These are phyloP conservation scores for Dicrurus megarhynchus DNA, from an alignment of 2,113 vertebrate species.

Conservation along the genomic window DNA sequence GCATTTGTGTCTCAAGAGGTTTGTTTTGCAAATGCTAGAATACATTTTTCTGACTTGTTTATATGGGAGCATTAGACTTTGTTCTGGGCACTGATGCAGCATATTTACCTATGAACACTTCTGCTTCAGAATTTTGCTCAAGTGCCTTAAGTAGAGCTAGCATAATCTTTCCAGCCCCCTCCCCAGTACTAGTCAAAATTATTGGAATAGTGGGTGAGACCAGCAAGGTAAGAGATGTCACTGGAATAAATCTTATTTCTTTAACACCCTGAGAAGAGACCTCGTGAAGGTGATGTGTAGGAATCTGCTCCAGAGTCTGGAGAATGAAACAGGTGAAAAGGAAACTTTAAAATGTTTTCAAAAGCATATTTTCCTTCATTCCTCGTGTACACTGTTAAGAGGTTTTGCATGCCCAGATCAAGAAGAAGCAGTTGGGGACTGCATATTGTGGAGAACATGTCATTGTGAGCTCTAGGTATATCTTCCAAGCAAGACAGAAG, in stretches of 20 bases:
- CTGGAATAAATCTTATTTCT: background rate
- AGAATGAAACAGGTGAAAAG: background rate
- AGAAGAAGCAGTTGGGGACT: background rate
- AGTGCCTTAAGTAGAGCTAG: background rate
- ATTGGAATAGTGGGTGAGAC: background rate
- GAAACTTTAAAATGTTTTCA: background rate
- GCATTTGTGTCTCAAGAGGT: background rate
- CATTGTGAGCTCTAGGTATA: background rate
- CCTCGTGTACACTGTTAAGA: fast-evolving
- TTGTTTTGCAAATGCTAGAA: background rate
- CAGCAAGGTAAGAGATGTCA: background rate
- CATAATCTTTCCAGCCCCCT: background rate
- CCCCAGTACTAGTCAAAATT: background rate
- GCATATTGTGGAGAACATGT: background rate
- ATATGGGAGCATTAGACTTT: background rate
- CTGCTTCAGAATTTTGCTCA: background rate
- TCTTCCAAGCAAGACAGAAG: background rate
- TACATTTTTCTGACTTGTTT: background rate
- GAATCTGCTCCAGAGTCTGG: background rate
- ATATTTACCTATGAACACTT: background rate
- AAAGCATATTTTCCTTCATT: background rate
- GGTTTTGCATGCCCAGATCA: background rate
- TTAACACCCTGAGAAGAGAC: background rate
- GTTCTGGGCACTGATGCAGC: background rate
- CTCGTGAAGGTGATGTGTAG: background rate